Conservation (phyloP, 2,888 invertebrate species). For the Osedax frankpressi region DNA sequence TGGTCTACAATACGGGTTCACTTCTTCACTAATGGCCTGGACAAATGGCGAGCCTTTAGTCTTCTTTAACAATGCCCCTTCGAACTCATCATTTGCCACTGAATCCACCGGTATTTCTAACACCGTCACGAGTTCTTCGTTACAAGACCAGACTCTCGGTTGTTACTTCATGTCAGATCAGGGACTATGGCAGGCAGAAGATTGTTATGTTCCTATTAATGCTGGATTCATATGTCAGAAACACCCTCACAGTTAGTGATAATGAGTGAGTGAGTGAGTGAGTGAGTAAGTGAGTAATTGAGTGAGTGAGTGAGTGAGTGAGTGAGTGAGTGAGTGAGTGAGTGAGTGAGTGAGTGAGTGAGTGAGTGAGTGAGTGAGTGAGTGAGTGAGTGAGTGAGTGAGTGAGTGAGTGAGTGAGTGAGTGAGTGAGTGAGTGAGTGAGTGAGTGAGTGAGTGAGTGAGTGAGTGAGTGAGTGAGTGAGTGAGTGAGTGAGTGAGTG, state of each 20-base stretch:
- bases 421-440: not conserved
- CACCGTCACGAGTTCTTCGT: too few species aligned
- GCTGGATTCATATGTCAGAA: not conserved
- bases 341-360: not conserved
- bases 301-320: not conserved
- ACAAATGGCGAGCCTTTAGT: not conserved
- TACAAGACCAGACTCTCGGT: too few species aligned
- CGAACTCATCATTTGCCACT: not conserved
- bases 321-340: not conserved
- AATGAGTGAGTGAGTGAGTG: too few species aligned
- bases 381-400: not conserved
- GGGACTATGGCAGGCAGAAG: not conserved
- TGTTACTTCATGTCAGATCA: not conserved
- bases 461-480: not conserved
- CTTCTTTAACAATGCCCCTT: not conserved
- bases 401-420: not conserved
- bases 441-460: not conserved
- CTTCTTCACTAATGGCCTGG: not conserved
- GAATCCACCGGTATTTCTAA: not conserved
- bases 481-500: conserved; percentile 10
- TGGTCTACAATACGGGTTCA: not conserved
- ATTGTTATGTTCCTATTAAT: not conserved
- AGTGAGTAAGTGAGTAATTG: too few species aligned
- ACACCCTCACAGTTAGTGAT: not conserved
- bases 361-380: conserved; percentile 7